Conservation (phyloP, 2,888 invertebrate genomes). For the Drosophila mayaguana region DNA sequence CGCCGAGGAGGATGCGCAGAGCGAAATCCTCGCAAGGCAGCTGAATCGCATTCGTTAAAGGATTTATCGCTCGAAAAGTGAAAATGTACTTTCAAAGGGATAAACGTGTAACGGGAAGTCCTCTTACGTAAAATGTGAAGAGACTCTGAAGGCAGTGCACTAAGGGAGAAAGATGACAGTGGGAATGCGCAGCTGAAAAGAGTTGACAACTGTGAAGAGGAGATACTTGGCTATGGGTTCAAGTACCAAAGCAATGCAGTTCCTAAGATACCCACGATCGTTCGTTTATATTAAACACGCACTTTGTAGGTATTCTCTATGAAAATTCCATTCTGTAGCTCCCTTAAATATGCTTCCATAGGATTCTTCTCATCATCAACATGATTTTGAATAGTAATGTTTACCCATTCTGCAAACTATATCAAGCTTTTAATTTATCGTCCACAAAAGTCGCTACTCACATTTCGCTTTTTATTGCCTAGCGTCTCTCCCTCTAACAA, state of each 20-base stretch:
- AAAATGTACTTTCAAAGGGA: constrained; percentile 17
- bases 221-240: neutral
- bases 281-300: neutral
- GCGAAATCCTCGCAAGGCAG: constrained; percentile 28
- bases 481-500: too few species aligned
- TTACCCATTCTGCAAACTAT: neutral
- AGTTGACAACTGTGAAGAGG: neutral
- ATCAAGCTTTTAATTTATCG: neutral
- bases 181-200: neutral
- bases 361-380: neutral
- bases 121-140: neutral
- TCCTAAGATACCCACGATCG: neutral
- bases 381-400: neutral
- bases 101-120: neutral
- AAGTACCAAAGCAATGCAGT: neutral
- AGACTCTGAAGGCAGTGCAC: neutral
- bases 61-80: constrained; percentile 13
- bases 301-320: too few species aligned
- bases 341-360: too few species aligned
- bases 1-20: neutral
- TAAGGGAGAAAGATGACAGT: neutral
- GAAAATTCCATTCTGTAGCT: too few species aligned
- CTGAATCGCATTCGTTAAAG: constrained; percentile 7
- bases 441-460: neutral
- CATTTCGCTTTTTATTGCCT: neutral